Base-by-base conservation (phyloP, 2,888 invertebrate species). In the Agonopterix heracliana region DNA sequence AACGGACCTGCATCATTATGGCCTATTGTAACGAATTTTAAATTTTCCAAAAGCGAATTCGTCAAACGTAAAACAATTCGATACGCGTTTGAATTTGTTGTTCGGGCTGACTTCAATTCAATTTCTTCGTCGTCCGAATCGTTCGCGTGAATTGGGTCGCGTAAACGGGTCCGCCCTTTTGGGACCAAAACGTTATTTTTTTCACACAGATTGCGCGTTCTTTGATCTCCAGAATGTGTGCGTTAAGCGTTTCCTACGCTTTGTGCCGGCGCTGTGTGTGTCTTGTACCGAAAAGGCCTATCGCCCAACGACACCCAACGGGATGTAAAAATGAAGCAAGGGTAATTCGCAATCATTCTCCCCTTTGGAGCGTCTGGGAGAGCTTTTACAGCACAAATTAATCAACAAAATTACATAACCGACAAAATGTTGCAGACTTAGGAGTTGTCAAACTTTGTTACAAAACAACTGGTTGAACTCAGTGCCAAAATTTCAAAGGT, bases 1-100 rank as follows among this genome's bases (percentile, higher is more conserved):
- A 85, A 70, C 72, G 68, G 72, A 66, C 75, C 82, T 77, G 81
- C 83, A 78, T 88, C 86, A 86, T 88, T 87, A 88, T 84, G 68
- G 74, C 71, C 87, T 86, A 88, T 88, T 87, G 88, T 84, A 74
- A 65, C 77, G 70, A 80, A 81, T 85, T 84, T 76, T 61, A 82
- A 84, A 83, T 79, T 84, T 87, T 77, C 72, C 62, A 84, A 86
- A 84, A 81, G 79, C 78, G 85, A 85, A 84, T 82, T 82, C 86
- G 85, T 82, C 85, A 86, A 86, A 84, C 82, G 83, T 88, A 87
- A 88, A 88, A 88, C 87, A 88, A 88, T 88, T 88, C 87, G 88
- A 88, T 85, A 88, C 88, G 88, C 87, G 81, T 87, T 85, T 72
- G 79, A 83, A 82, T 87, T 85, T 83, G 87, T 86, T 84, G 85